Evolutionary conservation across 2,113 vertebrate species (phyloP), one percentile per base, ranked within the genome.

Genomic region (Serinus canaria): DNA sequence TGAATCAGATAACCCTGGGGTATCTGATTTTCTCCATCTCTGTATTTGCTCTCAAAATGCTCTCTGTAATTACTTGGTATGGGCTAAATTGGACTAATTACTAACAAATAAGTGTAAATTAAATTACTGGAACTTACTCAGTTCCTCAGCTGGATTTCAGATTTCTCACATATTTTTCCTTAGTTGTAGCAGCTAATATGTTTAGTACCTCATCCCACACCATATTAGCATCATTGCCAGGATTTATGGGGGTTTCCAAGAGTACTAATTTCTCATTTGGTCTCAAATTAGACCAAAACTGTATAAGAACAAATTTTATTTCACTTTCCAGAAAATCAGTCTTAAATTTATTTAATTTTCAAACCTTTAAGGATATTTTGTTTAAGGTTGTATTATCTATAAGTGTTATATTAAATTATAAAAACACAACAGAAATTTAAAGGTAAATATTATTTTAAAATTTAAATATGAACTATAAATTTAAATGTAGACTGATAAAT

Each of bases 1-100:
- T 96, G 72, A 96, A 95, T 96, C 95, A 95, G 79, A 90, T 55
- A 52, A 47, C 59, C 43, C 43, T 67, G 19, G 30, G 11, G 43
- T 64, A 62, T 27, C 64, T 33, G n/a, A 52, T 75, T 64, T 58
- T 31, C 43, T 67, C 59, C 15, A 16, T 43, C 44, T 91, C 82
- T 74, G 33, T 77, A 44, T 41, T 91, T 63, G 22, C 64, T 50
- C n/a, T 80, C 74, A 47, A 91, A 86, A 86, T 73, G 6, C 12
- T 64, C 39, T 50, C 20, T 84, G 44, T 82, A 75, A 78, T 83
- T 94, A 69, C 39, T 77, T 1, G 2, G 7, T 66, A 77, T 62
- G 72, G 50, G 27, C 68, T 50, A 70, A 88, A 13, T 18, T 80
- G 43, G n/a, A 63, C 79, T 77, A 77, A 90, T 93, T 83, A 58